phyloP scores from a whole-genome alignment of 2,888 invertebrate species.

The Acanthococcus lagerstroemiae region DNA sequence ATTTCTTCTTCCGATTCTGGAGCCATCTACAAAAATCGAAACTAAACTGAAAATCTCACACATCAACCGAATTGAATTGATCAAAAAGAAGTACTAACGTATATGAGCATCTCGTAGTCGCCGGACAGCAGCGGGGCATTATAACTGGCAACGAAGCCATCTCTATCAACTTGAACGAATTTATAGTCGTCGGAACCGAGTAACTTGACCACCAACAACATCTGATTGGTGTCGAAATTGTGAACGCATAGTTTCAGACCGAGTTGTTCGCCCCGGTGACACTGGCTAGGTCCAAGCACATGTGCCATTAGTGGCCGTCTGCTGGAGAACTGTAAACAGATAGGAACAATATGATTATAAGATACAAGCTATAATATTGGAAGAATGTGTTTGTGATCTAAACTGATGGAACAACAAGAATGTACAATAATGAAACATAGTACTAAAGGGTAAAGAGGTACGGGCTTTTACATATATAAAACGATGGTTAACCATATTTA shows the following conservation, averaged over 20 bases:
- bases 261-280: slow-evolving; percentile 46
- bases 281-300: slow-evolving; percentile 44
- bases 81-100: slow-evolving; percentile 38
- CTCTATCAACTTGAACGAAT: slow-evolving; percentile 46
- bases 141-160: slow-evolving; percentile 46
- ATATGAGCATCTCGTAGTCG: slow-evolving; percentile 48
- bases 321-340: slow-evolving; percentile 41
- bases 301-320: slow-evolving; percentile 46
- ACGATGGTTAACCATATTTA: too few relatives aligned
- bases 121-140: slow-evolving; percentile 43
- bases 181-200: slow-evolving; percentile 45
- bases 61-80: background rate
- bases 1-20: slow-evolving; percentile 41
- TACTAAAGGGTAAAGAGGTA: too few relatives aligned
- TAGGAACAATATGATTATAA: background rate
- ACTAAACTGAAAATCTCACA: background rate
- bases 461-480: too few relatives aligned
- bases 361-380: background rate
- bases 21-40: slow-evolving; percentile 36
- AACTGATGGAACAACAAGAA: background rate
- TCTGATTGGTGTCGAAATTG: slow-evolving; percentile 40
- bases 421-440: background rate
- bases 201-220: slow-evolving; percentile 43
- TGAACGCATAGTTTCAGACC: slow-evolving; percentile 40
- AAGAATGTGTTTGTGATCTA: background rate